A percentile compares a stretch with the other conserved stretches of the same genome.
These are phyloP conservation scores for Harpagoxenus sublaevis DNA, from an alignment of 2,888 invertebrate species.

Conservation along the genomic window DNA sequence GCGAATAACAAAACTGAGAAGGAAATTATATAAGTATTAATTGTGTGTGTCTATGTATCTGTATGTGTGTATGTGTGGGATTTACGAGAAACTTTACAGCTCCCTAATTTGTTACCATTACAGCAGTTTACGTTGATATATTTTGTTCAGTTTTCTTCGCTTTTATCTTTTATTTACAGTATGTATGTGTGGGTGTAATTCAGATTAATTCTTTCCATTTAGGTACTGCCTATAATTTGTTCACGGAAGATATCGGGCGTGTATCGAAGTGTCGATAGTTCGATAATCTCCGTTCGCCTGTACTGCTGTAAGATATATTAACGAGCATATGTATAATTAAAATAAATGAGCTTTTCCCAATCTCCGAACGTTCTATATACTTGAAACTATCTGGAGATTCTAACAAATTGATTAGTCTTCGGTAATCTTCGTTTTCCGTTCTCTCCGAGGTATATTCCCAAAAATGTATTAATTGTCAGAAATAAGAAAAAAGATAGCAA, in stretches of 20 bases:
- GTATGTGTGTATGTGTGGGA: background rate
- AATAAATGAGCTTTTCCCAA: conserved; percentile 70
- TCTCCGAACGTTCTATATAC: background rate
- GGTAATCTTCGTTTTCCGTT: conserved; percentile 55
- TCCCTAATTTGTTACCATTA: conserved; percentile 50
- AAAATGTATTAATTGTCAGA: conserved; percentile 27
- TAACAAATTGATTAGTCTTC: conserved; percentile 72
- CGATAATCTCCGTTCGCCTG: conserved; percentile 59
- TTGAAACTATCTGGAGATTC: conserved; percentile 72
- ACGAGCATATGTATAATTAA: conserved; percentile 71
- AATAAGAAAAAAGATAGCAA: background rate
- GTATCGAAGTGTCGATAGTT: conserved; percentile 24
- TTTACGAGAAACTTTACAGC: conserved; percentile 7
- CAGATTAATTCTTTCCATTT: conserved; percentile 54
- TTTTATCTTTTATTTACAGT: conserved; percentile 14
- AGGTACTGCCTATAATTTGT: conserved; percentile 31
- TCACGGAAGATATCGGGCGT: conserved; percentile 4
- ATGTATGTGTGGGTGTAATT: background rate
- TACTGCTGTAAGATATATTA: conserved; percentile 67
- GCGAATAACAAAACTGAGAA: background rate
- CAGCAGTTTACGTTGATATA: conserved; percentile 27
- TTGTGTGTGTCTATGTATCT: background rate
- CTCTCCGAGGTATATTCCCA: background rate
- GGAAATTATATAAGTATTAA: background rate
- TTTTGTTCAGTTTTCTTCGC: conserved; percentile 32